phyloP scores from a whole-genome alignment of 2,797 vertebrate species.

The Urocyon cinereoargenteus region DNA sequence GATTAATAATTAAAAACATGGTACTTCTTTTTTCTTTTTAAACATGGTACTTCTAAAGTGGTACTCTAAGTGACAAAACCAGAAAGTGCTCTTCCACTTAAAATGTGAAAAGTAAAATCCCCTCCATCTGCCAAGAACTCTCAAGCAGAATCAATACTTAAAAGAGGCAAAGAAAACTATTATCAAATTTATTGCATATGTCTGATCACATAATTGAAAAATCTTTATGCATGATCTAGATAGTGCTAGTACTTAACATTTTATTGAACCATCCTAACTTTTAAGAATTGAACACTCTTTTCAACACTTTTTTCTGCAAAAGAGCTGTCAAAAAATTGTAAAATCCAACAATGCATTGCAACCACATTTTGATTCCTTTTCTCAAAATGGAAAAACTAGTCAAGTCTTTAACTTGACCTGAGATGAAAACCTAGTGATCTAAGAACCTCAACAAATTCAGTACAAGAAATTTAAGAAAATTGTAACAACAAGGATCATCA shows the following conservation, averaged over 20 bases:
- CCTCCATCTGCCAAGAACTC: background rate
- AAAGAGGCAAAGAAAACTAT: slow-evolving; percentile 35
- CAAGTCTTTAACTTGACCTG: background rate
- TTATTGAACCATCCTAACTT: slow-evolving; percentile 1
- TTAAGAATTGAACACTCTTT: background rate
- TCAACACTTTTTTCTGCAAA: slow-evolving; percentile 20
- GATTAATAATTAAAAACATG: slow-evolving; percentile 33
- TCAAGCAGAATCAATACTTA: slow-evolving; percentile 32
- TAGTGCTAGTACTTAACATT: background rate
- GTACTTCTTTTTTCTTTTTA: too few species aligned
- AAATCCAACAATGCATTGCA: slow-evolving; percentile 3
- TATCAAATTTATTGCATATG: background rate
- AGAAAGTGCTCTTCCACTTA: background rate
- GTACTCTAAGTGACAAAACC: slow-evolving; percentile 9
- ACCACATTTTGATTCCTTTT: background rate
- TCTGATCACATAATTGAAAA: slow-evolving; percentile 27
- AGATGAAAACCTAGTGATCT: background rate
- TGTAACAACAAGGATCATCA: background rate
- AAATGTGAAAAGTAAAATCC: slow-evolving; percentile 43
- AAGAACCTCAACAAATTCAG: background rate
- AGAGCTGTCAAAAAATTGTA: slow-evolving; percentile 31
- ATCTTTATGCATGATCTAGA: background rate
- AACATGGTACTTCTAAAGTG: slow-evolving; percentile 35
- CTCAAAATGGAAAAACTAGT: background rate
- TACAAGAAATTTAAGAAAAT: slow-evolving; percentile 13